These are phyloP conservation scores for Lineus longissimus DNA, from an alignment of 1,140 invertebrate genomes.

Conservation along the genomic window DNA sequence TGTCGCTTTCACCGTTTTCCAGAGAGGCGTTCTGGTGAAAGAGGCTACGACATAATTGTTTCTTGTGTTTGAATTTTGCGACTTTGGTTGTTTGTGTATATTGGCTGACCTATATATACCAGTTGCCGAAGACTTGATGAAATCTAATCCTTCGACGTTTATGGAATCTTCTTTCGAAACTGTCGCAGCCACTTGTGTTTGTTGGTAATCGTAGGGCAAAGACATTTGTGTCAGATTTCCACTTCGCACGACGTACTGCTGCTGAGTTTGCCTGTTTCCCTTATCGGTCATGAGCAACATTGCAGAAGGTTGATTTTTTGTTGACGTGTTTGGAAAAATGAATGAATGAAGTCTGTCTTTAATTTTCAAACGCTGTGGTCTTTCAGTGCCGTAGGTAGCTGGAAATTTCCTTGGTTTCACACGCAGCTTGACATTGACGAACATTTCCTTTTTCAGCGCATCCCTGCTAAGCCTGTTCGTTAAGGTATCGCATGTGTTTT, in stretches of 20 bases:
- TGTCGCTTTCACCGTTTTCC: constrained; percentile 3
- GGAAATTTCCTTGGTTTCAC: constrained; percentile 3
- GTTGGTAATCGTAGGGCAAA: not conserved
- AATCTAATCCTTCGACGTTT: not conserved
- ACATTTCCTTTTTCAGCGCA: constrained; percentile 1
- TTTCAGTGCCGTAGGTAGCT: constrained; percentile 6
- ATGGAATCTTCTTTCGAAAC: not conserved
- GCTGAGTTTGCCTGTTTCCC: not conserved
- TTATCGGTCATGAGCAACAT: not conserved
- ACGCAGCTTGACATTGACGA: not conserved
- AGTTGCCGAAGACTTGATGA: not conserved
- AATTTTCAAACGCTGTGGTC: not conserved
- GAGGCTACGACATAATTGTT: not conserved
- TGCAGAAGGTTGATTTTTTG: not conserved
- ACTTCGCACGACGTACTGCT: constrained; percentile 2
- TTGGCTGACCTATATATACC: not conserved
- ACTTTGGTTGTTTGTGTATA: constrained; percentile 1
- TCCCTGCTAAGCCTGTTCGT: not conserved
- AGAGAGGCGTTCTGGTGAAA: not conserved
- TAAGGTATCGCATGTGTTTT: not conserved
- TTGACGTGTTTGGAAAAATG: not conserved
- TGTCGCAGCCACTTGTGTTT: not conserved
- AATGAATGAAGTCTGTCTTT: constrained; percentile 2
- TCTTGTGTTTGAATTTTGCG: not conserved
- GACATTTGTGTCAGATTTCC: constrained; percentile 3